A percentile compares a stretch with the other conserved stretches of the same genome.
Conservation (phyloP, 2,113 vertebrate genomes). For the Thalassoma bifasciatum region DNA sequence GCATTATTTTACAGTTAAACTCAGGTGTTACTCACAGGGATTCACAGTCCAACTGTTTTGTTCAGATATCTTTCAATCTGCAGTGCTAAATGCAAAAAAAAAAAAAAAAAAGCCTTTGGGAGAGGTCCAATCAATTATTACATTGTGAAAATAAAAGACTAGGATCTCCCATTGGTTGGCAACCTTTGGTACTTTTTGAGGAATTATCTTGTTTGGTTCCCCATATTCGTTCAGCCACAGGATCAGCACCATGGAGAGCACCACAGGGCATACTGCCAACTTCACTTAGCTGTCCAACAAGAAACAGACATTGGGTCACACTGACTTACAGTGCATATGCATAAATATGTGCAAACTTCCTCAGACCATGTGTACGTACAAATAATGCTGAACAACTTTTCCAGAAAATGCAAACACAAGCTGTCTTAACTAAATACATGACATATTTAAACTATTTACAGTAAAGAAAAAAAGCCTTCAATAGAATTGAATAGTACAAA, state of each 20-base stretch:
- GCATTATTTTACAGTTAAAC: background rate
- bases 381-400: too few relatives aligned
- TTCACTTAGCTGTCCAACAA: background rate
- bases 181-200: background rate
- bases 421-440: too few relatives aligned
- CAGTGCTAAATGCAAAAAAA: background rate
- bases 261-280: background rate
- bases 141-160: background rate
- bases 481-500: too few relatives aligned
- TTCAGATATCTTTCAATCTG: background rate
- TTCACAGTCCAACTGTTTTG: background rate
- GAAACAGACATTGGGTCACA: too few relatives aligned
- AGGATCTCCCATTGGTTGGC: background rate
- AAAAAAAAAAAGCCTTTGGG: background rate
- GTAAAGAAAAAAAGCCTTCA: too few relatives aligned
- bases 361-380: too few relatives aligned
- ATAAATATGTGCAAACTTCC: too few relatives aligned
- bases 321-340: too few relatives aligned
- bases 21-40: background rate
- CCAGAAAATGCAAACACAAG: too few relatives aligned
- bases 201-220: background rate
- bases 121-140: background rate
- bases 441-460: too few relatives aligned
- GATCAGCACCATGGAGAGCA: constrained; percentile 48
- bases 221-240: too few relatives aligned